These are phyloP conservation scores for Neoseiulus cucumeris DNA, from an alignment of 1,140 invertebrate species.

Conservation along the genomic window DNA sequence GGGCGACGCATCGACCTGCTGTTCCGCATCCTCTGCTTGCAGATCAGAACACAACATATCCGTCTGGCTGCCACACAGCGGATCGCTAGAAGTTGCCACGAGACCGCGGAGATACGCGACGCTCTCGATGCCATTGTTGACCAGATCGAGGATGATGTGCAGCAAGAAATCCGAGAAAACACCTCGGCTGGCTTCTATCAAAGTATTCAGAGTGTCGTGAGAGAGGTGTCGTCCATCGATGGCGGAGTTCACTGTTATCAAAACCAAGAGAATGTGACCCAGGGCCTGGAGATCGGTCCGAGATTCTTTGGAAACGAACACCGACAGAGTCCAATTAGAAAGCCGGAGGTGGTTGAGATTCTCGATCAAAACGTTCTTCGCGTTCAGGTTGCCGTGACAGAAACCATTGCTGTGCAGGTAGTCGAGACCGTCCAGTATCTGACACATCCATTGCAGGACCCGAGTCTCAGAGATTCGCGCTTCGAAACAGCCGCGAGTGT, in stretches of 20 bases:
- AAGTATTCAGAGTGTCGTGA: not conserved
- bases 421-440: not conserved
- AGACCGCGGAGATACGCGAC: not conserved
- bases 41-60: not conserved
- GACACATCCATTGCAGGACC: not conserved
- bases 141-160: not conserved
- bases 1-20: not conserved
- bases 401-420: not conserved
- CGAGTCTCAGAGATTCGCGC: not conserved
- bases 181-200: not conserved
- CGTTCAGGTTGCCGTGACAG: not conserved
- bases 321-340: not conserved
- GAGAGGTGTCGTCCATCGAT: not conserved
- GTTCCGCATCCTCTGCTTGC: not conserved
- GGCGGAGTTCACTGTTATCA: not conserved
- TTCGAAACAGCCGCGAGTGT: not conserved
- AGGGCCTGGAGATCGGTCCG: not conserved
- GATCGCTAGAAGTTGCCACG: not conserved
- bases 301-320: not conserved
- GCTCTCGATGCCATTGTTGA: not conserved
- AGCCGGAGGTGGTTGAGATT: not conserved
- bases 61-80: not conserved
- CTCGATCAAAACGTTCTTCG: not conserved
- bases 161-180: slow-evolving; percentile 1
- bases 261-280: not conserved